Base-by-base conservation (phyloP, 2,113 vertebrate species). In the Conger conger region DNA sequence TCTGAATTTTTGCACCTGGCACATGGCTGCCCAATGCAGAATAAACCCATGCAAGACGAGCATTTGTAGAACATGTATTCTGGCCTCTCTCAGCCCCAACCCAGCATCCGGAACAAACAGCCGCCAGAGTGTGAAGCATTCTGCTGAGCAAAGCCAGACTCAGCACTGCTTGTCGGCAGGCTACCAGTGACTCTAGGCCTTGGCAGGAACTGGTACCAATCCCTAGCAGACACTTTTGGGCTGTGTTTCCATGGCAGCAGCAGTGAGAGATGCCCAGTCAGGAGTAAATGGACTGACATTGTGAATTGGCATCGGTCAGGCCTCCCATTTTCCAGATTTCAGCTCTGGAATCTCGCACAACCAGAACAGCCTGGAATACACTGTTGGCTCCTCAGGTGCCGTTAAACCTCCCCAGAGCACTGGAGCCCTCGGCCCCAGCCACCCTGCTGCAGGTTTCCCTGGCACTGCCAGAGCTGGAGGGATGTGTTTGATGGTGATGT, bases 181-280 rank as follows among this genome's bases (percentile, higher is more conserved):
- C 88, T 90, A 91, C 90, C 91, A 92, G 92, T 93, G 92, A 91
- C 89, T 89, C 89, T 86, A 90, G 92, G 91, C 89, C 92, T 94
- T 91, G 93, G 92, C 92, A 94, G 89, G 93, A 95, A 95, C 92
- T 94, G 94, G 93, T 94, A 95, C 94, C 92, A 87, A 93, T 94
- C 92, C 92, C 93, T 89, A 92, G 86, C 88, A 77, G 93, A 93
- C 40, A 3, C 93, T 95, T 93, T 94, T 93, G 95, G 91, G 88
- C 90, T 92, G 93, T 1, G 95, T 95, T 96, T 92, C 95, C 95
- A 96, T 95, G 94, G 94, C 93, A 95, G 94, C 94, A 87, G 85
- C 89, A 87, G 89, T 94, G 93, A 95, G 94, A 94, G 92, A 91
- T 91, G 82, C 91, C 94, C 92, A 91, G 90, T 94, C 90, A 92